A percentile compares a stretch with the other conserved stretches of the same genome.
phyloP scores from a whole-genome alignment of 1,140 invertebrate species.

The Melitaea cinxia region DNA sequence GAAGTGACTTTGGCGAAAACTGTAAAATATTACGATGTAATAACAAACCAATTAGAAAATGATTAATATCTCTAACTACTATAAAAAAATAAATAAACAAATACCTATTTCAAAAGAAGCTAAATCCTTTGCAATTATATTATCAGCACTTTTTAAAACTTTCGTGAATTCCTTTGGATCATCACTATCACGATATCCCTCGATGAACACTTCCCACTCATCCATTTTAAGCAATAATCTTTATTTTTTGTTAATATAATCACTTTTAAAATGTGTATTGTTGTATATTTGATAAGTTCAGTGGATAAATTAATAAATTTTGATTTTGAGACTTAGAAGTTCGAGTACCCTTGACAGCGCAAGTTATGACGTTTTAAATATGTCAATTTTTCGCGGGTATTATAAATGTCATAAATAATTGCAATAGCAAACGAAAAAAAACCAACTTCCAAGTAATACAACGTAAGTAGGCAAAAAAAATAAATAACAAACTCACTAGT shows the following conservation, averaged over 20 bases:
- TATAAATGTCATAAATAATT: background rate
- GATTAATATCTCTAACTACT: background rate
- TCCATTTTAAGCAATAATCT: conserved; percentile 36
- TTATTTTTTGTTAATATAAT: background rate
- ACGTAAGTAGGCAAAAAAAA: too few relatives aligned
- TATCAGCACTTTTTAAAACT: conserved; percentile 30
- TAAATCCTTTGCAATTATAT: conserved; percentile 36
- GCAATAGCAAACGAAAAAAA: background rate
- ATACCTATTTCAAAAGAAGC: conserved; percentile 43
- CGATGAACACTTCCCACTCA: conserved; percentile 37
- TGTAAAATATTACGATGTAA: too few relatives aligned
- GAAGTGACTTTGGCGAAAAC: too few relatives aligned
- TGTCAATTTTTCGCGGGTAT: background rate
- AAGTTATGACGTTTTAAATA: background rate
- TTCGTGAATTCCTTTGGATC: conserved; percentile 26
- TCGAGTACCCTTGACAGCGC: background rate
- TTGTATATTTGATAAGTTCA: too few relatives aligned
- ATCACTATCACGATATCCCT: conserved; percentile 2
- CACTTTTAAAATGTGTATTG: too few relatives aligned
- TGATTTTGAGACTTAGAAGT: background rate
- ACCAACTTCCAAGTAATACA: too few relatives aligned
- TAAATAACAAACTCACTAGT: too few relatives aligned
- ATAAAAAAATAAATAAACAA: background rate
- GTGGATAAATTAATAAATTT: background rate
- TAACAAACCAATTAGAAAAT: too few relatives aligned